Evolutionary conservation across 2,797 vertebrate genomes (phyloP), one percentile per base, ranked within the genome.

Genomic region (Glyptemys insculpta): DNA sequence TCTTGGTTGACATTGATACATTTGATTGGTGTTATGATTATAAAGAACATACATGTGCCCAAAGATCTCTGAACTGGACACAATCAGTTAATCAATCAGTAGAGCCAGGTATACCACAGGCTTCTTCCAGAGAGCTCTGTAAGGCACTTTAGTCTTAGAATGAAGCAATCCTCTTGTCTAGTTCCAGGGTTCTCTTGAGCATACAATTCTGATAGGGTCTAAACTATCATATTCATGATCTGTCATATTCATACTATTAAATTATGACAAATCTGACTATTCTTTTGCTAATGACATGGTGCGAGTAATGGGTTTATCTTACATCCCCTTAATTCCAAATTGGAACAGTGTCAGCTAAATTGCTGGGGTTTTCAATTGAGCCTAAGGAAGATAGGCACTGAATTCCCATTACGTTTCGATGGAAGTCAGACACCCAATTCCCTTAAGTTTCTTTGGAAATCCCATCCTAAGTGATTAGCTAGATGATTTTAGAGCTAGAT

Each of bases 141-240:
- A 8, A 29, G 16, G 1, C 2, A 8, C 4, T 14, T 41, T 41
- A 19, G 9, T 83, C 49, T 44, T 31, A 8, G 31, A 1, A 21
- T 34, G 16, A 47, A 89, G 31, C n/a, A 11, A 11, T 37, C 1
- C 0, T 72, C 50, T 78, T 44, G 52, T 80, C 52, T 2, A 0
- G 52, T 41, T 82, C 19, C 0, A 0, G 27, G 1, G 34, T 86
- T 4, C 52, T 89, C 54, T 0, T 0, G 16, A 44, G n/a, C 47
- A 29, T 57, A 81, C 1, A 41, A 34, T 18, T 1, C 25, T 8
- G 27, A 31, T 3, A 37, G 12, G 57, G 37, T 37, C 23, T 59
- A 85, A 31, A 25, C 16, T 34, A 7, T 5, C 1, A 8, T 31
- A 16, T 3, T 6, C 72, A 1, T 31, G 18, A 2, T 1, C 65